Conservation (phyloP, 2,797 vertebrate genomes). For the Crenichthys baileyi region DNA sequence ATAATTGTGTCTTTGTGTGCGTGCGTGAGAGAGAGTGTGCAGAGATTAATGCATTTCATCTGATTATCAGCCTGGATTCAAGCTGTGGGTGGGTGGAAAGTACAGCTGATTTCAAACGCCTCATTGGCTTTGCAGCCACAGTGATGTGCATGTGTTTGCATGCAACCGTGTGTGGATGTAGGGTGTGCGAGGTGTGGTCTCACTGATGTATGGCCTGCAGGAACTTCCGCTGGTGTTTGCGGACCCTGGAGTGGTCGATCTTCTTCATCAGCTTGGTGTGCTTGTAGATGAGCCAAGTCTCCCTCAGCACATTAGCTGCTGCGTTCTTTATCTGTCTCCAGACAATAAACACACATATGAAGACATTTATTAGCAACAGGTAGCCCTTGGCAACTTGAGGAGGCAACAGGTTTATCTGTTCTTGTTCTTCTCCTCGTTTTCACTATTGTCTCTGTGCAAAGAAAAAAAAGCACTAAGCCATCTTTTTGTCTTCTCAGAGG, state of each 20-base stretch:
- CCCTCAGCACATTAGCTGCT: conserved; percentile 98
- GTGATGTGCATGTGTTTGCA: conserved; percentile 6
- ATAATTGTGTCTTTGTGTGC: conserved; percentile 43
- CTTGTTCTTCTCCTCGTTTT: conserved; percentile 23
- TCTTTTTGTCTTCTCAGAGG: conserved; percentile 49
- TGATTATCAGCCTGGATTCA: conserved; percentile 65
- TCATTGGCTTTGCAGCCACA: conserved; percentile 32
- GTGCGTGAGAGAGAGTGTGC: conserved; percentile 29
- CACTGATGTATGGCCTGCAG: conserved; percentile 99
- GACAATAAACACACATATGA: conserved; percentile 44
- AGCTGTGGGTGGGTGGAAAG: conserved; percentile 65
- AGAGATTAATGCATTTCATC: conserved; percentile 58
- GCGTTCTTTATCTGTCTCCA: conserved; percentile 96
- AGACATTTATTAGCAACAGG: conserved; percentile 70
- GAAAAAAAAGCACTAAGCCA: conserved; percentile 35
- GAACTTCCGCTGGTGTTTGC: conserved; percentile 99
- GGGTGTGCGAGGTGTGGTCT: conserved; percentile 69
- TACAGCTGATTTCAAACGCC: conserved; percentile 61
- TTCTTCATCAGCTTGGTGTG: conserved; percentile 98
- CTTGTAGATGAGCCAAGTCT: conserved; percentile 99
- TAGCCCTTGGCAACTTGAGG: conserved; percentile 58
- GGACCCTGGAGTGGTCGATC: conserved; percentile 97
- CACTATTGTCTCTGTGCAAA: conserved; percentile 42
- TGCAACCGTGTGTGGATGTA: conserved; percentile 13
- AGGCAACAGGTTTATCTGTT: conserved; percentile 59